Percentiles rank a stretch among this genome's conserved stretches.
Evolutionary conservation across 2,797 vertebrate genomes (phyloP).

Genomic region (Clarias fuscus): DNA sequence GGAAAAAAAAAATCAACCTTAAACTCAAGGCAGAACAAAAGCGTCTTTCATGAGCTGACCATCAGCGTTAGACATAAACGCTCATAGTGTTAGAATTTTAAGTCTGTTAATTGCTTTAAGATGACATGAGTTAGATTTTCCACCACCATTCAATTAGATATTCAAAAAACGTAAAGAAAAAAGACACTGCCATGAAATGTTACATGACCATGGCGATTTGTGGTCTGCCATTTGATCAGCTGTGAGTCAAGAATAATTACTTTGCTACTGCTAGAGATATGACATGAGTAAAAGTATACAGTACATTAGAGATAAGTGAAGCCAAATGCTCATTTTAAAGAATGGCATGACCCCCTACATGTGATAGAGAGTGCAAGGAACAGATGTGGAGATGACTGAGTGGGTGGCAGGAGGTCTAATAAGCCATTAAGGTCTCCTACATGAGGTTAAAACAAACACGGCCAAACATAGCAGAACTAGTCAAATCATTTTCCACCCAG

Average conservation of each 20-base stretch:
- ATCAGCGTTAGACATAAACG: conserved; percentile 42
- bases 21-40: conserved; percentile 56
- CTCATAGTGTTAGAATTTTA: conserved; percentile 17
- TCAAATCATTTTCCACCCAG: conserved; percentile 1
- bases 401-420: conserved; percentile 12
- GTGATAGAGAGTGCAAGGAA: conserved; percentile 15
- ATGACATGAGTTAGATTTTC: conserved; percentile 34
- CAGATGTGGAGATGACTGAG: conserved; percentile 43
- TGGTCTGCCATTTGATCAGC: conserved; percentile 13
- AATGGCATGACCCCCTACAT: conserved; percentile 23
- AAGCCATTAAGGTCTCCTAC: conserved; percentile 5
- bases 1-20: conserved; percentile 59
- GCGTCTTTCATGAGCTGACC: conserved; percentile 53
- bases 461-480: neutral
- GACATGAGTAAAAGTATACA: neutral
- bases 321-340: conserved; percentile 13
- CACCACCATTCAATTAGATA: conserved; percentile 7
- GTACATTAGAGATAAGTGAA: conserved; percentile 9
- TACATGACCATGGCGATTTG: conserved; percentile 20
- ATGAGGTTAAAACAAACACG: conserved; percentile 25
- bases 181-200: conserved; percentile 23
- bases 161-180: neutral
- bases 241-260: conserved; percentile 4
- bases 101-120: conserved; percentile 34
- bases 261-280: neutral